A percentile compares a stretch with the other conserved stretches of the same genome.
These are phyloP conservation scores for Corydoras maculifer DNA, from an alignment of 2,113 vertebrate genomes.

Conservation along the genomic window DNA sequence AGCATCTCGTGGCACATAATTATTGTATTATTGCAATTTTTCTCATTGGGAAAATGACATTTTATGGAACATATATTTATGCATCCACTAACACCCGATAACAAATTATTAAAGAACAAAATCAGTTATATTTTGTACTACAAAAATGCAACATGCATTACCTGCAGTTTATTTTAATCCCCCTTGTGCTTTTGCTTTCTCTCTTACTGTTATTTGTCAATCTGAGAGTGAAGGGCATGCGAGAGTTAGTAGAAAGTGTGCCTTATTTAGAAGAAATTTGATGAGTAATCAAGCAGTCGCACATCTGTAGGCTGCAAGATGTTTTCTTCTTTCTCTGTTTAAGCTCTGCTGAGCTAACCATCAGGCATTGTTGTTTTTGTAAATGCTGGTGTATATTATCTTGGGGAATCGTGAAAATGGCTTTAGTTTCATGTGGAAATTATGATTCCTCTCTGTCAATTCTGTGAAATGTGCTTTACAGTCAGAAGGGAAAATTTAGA, in stretches of 20 bases:
- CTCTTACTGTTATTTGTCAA: conserved; percentile 41
- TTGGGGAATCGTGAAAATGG: conserved; percentile 41
- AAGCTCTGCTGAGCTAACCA: not conserved
- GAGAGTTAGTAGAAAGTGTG: conserved; percentile 27
- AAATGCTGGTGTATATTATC: not conserved
- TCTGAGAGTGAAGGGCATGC: conserved; percentile 40
- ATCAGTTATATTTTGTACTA: not conserved
- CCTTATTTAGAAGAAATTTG: conserved; percentile 49
- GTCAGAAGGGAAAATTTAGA: conserved; percentile 34
- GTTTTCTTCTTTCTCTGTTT: not conserved
- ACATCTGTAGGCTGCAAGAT: conserved; percentile 10
- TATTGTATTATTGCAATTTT: no score
- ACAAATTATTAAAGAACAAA: not conserved
- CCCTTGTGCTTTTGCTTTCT: conserved; percentile 9
- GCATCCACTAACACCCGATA: not conserved
- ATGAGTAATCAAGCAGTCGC: conserved; percentile 55
- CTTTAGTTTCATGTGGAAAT: conserved; percentile 76
- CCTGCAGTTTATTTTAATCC: not conserved
- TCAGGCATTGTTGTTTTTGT: not conserved
- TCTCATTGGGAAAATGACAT: no score
- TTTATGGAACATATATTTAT: no score
- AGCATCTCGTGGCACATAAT: no score
- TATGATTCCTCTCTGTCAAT: conserved; percentile 65
- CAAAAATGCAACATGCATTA: not conserved
- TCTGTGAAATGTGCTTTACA: conserved; percentile 47